Conservation (phyloP, 2,797 vertebrate species). For the Myotis myotis region DNA sequence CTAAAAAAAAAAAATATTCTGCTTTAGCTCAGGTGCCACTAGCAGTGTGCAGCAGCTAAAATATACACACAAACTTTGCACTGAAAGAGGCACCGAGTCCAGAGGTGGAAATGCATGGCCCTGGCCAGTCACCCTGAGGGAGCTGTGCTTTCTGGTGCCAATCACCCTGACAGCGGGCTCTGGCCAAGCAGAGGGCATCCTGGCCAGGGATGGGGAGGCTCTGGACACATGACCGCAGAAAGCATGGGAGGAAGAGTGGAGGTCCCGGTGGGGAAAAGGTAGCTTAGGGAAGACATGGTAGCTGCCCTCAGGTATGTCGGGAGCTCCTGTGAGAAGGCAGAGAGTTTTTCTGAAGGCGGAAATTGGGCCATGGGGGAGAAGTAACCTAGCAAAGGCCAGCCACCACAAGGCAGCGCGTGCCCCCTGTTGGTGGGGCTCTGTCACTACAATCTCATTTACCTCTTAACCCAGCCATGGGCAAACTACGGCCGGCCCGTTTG, state of each 20-base stretch:
- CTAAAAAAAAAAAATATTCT: background rate
- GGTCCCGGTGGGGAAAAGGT: background rate
- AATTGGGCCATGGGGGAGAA: background rate
- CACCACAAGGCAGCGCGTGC: background rate
- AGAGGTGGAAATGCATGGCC: background rate
- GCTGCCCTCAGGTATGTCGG: background rate
- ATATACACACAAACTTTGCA: background rate
- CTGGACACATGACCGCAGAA: background rate
- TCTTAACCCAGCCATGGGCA: no score
- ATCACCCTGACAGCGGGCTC: background rate
- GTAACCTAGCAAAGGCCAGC: background rate
- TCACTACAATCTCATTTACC: background rate
- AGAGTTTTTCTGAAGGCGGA: background rate
- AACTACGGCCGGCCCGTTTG: no score
- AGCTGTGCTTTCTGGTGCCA: background rate
- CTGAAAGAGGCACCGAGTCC: background rate
- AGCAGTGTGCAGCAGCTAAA: background rate
- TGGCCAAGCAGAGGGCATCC: background rate
- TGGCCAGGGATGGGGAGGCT: background rate
- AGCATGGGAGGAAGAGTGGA: background rate
- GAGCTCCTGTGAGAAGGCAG: background rate
- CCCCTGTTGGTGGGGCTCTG: background rate
- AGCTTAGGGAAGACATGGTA: background rate
- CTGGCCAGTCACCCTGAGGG: background rate
- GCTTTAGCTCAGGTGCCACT: background rate